Evolutionary conservation across 2,888 invertebrate genomes (phyloP), one percentile per base, ranked within the genome.

Genomic region (Pollenia amentaria): DNA sequence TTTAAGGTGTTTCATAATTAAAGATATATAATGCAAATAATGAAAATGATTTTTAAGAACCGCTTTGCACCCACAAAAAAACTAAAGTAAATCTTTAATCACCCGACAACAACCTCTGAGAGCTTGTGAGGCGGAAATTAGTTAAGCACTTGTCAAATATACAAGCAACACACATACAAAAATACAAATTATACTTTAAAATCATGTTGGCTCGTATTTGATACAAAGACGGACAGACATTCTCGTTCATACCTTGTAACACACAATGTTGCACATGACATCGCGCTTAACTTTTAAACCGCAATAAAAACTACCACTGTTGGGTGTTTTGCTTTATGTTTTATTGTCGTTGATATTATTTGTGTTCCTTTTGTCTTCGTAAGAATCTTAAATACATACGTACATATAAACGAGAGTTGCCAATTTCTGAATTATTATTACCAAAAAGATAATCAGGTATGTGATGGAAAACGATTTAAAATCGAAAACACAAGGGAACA

Each of bases 191-290:
- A 70, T 82, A 73, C 1, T 14, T 72, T 73, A 70, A 48, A 78
- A 48, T 55, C 60, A 79, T 70, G 82, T 82, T 83, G 82, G 73
- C 78, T 70, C 57, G 18, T 40, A 57, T 60, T 70, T 51, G 40
- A 42, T 53, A 51, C 10, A 38, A 2, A 73, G 16, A 11, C 38
- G 21, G n/a, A 46, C 29, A 72, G 29, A 46, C 44, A 55, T 53
- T 12, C 12, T 70, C 4, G 21, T 21, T 70, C n/a, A 51, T 29
- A 29, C 2, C 9, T 2, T 29, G 70, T 9, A 55, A 55, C 70
- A 40, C 55, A 51, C 40, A 48, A 60, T 70, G 40, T 62, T n/a
- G 14, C 60, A 51, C 29, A 67, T 38, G 70, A 70, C 72, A 51
- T 12, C 16, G 12, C 16, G 42, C 70, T 72, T 57, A 72, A 29